Base-by-base conservation (phyloP, 2,113 vertebrate species). In the Herpetotheres cachinnans region DNA sequence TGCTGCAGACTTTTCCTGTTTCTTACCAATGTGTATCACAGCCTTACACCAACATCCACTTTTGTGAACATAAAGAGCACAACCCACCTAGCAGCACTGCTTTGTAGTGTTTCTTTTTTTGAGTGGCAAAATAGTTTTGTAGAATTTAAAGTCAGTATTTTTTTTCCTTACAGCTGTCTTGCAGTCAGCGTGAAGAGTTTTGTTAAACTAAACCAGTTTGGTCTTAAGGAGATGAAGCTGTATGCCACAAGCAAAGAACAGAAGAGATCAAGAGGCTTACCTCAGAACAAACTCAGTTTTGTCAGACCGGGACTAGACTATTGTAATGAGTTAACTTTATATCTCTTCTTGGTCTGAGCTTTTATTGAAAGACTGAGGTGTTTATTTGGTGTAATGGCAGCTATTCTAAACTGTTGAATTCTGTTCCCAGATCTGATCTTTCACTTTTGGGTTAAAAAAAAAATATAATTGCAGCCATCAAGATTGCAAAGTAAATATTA, bases 261-360 rank as follows among this genome's bases (percentile, higher is more conserved):
- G 82, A 26, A 81, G 78, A 82, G 74, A 90, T 90, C 62, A 73
- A 83, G 93, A 40, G 34, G 54, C 46, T 83, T 79, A 52, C 17
- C 83, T 77, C 46, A 95, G 74, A 83, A 11, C 40, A 82, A 17
- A 36, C 21, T 21, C 32, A 3, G 36, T 40, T 92, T 91, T 94
- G 90, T 95, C 90, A 92, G 93, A 96, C 90, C 59, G 79, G 89
- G 88, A 79, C 81, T 50, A 79, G 76, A n/a, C 71, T 58, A 2
- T 2, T 58, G 49, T 16, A 63, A 30, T 26, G 59, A 92, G 50
- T 46, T 83, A 44, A 46, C 40, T 94, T 92, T 38, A 6, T 13
- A 59, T 77, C 82, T 94, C 46, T 59, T 50, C 78, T 88, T 49
- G 46, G 38, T 65, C 79, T 92, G 71, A 71, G 76, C 54, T 90